Conservation (phyloP, 2,113 vertebrate genomes). For the Coracopsis vasa region DNA sequence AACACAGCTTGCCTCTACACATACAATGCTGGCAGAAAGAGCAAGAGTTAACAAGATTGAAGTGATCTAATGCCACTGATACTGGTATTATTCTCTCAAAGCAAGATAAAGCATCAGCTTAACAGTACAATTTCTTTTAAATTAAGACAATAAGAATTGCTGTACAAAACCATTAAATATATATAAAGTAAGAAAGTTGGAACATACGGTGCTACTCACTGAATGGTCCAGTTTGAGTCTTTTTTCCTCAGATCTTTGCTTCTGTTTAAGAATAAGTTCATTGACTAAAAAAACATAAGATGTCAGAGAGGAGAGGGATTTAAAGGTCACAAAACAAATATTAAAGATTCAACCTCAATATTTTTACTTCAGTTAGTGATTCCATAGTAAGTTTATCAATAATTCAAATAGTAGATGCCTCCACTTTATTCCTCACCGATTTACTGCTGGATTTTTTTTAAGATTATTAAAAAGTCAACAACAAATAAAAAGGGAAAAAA, state of each 20-base stretch:
- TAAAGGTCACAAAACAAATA: background rate
- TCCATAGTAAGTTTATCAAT: background rate
- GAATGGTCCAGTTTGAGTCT: constrained; percentile 96
- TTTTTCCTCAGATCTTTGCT: constrained; percentile 96
- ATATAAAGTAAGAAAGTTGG: constrained; percentile 74
- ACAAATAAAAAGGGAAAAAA: background rate
- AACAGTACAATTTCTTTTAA: background rate
- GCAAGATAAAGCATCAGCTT: background rate
- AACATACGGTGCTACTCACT: constrained; percentile 91
- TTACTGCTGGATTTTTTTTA: background rate
- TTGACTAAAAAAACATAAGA: constrained; percentile 82
- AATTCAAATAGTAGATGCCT: background rate
- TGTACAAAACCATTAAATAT: background rate
- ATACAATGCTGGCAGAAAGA: background rate
- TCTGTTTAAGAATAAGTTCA: constrained; percentile 98
- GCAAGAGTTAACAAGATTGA: background rate
- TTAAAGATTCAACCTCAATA: background rate
- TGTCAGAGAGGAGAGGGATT: background rate
- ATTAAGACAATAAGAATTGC: background rate
- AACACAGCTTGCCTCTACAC: background rate
- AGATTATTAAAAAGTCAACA: background rate
- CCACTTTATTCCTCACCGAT: background rate
- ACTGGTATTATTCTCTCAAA: background rate
- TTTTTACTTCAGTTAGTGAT: background rate
- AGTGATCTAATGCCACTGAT: background rate